phyloP scores from a whole-genome alignment of 2,888 invertebrate species.

The Rapana venosa region DNA sequence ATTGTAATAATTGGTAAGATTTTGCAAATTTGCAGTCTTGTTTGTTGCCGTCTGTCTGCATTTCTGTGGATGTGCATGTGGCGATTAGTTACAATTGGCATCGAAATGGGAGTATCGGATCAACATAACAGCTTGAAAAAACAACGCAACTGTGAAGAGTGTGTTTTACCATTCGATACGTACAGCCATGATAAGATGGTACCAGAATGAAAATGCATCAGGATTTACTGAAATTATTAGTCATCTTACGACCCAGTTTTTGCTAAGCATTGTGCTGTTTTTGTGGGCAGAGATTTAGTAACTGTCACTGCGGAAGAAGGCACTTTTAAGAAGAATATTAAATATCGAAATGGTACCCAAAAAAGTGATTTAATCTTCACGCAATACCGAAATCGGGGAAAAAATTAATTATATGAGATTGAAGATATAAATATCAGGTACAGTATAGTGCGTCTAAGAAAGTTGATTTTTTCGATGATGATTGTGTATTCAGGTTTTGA shows the following conservation, averaged over 20 bases:
- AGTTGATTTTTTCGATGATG: too few relatives aligned
- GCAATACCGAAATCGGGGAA: background rate
- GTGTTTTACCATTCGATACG: slow-evolving; percentile 39
- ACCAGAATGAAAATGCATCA: slow-evolving; percentile 36
- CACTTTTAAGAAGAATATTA: background rate
- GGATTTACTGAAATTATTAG: slow-evolving; percentile 3
- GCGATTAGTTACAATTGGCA: background rate
- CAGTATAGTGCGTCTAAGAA: too few relatives aligned
- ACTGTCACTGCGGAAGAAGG: background rate
- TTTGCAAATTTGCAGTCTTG: slow-evolving; percentile 22
- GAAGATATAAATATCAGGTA: too few relatives aligned
- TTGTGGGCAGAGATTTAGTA: background rate
- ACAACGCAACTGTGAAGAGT: slow-evolving; percentile 36
- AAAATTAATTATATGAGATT: slow-evolving; percentile 21
- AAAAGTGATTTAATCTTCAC: slow-evolving; percentile 5
- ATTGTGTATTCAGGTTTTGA: background rate
- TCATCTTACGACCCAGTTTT: background rate
- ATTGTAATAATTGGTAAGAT: slow-evolving; percentile 41
- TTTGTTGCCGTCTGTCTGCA: background rate
- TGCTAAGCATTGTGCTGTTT: background rate
- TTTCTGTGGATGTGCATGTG: slow-evolving; percentile 37
- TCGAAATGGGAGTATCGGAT: slow-evolving; percentile 32
- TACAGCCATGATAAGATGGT: slow-evolving; percentile 41
- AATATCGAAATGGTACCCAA: background rate
- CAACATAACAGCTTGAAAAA: slow-evolving; percentile 26